phyloP scores from a whole-genome alignment of 2,113 vertebrate species.

The Tyto alba region DNA sequence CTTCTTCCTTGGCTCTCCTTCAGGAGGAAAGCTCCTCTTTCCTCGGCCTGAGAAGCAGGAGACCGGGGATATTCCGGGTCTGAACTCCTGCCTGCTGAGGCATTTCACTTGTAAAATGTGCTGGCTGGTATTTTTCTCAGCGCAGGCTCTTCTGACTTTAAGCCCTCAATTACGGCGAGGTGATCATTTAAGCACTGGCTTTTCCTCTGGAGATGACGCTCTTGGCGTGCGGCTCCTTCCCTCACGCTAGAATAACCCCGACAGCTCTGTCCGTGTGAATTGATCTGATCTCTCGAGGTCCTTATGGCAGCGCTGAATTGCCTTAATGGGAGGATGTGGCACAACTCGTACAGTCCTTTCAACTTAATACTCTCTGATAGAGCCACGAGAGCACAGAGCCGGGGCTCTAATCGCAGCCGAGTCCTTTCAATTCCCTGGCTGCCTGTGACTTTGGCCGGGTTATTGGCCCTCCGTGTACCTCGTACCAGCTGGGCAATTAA shows the following conservation, averaged over 20 bases:
- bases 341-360: not conserved
- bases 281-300: not conserved
- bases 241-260: not conserved
- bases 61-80: not conserved
- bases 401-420: not conserved
- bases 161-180: not conserved
- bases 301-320: not conserved
- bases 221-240: not conserved
- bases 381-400: not conserved
- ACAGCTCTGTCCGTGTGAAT: not conserved
- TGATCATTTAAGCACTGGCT: not conserved
- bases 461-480: not conserved
- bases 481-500: not conserved
- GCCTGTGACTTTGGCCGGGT: not conserved
- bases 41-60: slow-evolving; percentile 6
- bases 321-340: not conserved
- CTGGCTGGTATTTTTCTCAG: slow-evolving; percentile 11
- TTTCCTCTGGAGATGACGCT: slow-evolving; percentile 6
- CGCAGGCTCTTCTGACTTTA: not conserved
- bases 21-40: slow-evolving; percentile 41
- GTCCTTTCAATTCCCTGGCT: not conserved
- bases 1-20: slow-evolving; percentile 44
- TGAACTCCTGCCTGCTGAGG: slow-evolving; percentile 49
- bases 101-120: slow-evolving; percentile 56
- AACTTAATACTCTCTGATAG: not conserved